Base-by-base conservation (phyloP, 2,797 vertebrate genomes). In the Phalanger gymnotis region DNA sequence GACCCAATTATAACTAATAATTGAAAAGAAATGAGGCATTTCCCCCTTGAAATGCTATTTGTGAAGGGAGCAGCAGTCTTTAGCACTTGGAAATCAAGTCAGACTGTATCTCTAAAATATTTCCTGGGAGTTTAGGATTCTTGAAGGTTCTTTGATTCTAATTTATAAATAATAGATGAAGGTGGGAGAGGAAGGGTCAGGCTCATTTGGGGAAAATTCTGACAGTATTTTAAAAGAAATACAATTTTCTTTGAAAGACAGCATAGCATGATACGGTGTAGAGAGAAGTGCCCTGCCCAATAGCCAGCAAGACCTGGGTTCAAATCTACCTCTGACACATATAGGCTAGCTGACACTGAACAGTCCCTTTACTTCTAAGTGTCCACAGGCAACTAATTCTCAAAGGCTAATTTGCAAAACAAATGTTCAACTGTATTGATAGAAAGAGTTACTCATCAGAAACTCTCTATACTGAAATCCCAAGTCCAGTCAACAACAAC, bases 1-100 rank as follows among this genome's bases (percentile, higher is more conserved):
- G 61, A 73, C 14, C 51, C 16, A 2, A 57, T 51, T 94, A 91
- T 93, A 96, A 95, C 57, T 91, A 95, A 54, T 54, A 58, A 27
- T 54, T 81, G 47, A 93, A 96, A 92, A 95, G 47, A 16, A 61
- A 51, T 30, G 13, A 51, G 9, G 55, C 4, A 89, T 54, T 95
- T 14, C 27, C 4, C 25, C 53, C 25, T 31, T 91, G 0, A 31
- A 28, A 93, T 57, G 55, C 6, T 40, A 1, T 9, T 4, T 52
- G 9, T 87, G 9, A 91, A 87, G 40, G 40, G n/a, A 81, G 40
- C 51, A 51, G 73, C 31, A 87, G 9, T 87, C 22, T 87, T 51
- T 27, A 40, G 40, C 73, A 87, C 22, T 51, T 51, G 40, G 73
- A 9, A 47, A 87, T 27, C 10, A 51, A 87, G 40, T 87, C 73